Evolutionary conservation across 2,113 vertebrate species (phyloP), one percentile per base, ranked within the genome.

Genomic region (Procavia capensis): DNA sequence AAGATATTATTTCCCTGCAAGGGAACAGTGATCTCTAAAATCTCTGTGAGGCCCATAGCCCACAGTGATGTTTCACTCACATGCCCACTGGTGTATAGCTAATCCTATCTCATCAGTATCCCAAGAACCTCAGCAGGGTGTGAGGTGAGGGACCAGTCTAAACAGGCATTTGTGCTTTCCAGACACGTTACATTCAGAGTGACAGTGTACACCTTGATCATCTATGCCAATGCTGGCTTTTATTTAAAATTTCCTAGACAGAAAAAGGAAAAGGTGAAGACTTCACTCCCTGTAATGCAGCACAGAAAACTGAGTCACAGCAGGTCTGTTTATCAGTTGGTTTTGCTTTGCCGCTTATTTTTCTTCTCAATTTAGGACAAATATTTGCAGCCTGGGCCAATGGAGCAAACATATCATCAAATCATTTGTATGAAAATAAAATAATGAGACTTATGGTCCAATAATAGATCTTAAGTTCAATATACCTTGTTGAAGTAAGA

Each of bases 1-100:
- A 82, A 91, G 4, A 4, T 36, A 66, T 78, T 81, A 76, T 74
- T 79, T 86, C 50, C 74, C 83, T 78, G 76, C 36, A 63, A 88
- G 85, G 75, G 36, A 96, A 63, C 39, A 86, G n/a, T 11, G 78
- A 68, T 94, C 27, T 34, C 34, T 85, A 79, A 68, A 79, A 25
- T 9, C 45, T 70, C 8, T 39, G 6, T 29, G 59, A 85, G 36
- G 75, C 24, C 13, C 36, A 85, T 3, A 22, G 36, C 36, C 50
- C 50, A 9, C 78, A 45, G 43, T 64, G 43, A 94, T 66, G 29
- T 78, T 95, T 83, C 81, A 66, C 6, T 0, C 34, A 47, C 5
- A 17, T 36, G 57, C 0, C 34, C 61, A 29, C 34, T 20, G 14
- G 83, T 7, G 7, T 7, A 6, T 17, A 34, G 25, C 27, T 79